Evolutionary conservation across 2,797 vertebrate genomes (phyloP).

Genomic region (Leuciscus waleckii): DNA sequence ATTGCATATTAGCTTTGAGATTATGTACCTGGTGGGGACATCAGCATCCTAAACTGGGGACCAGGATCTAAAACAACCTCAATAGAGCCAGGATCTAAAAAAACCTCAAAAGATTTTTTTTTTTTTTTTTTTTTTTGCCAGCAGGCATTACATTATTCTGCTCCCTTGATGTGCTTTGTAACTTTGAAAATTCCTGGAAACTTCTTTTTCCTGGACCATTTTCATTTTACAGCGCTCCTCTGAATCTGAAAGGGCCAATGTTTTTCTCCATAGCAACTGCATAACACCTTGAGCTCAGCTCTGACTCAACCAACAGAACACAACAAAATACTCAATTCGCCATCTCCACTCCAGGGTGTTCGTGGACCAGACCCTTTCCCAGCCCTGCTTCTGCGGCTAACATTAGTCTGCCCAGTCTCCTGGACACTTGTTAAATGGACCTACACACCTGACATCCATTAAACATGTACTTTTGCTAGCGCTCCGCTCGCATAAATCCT

Average conservation of each 20-base stretch:
- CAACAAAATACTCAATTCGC: conserved; percentile 72
- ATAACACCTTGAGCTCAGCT: conserved; percentile 78
- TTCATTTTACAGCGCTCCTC: conserved; percentile 79
- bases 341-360: conserved; percentile 73
- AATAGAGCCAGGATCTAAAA: too few relatives aligned
- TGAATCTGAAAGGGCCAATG: conserved; percentile 72
- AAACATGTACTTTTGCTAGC: conserved; percentile 28
- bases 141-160: conserved; percentile 72
- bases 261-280: conserved; percentile 84
- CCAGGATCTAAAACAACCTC: background rate
- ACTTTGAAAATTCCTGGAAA: conserved; percentile 78
- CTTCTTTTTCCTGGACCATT: conserved; percentile 79
- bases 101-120: background rate
- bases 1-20: background rate
- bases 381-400: conserved; percentile 68
- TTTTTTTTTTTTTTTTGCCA: conserved; percentile 23
- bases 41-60: background rate
- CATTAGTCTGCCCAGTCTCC: conserved; percentile 54
- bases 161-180: conserved; percentile 77
- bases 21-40: background rate
- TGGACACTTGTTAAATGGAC: conserved; percentile 10
- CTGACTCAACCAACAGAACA: conserved; percentile 84
- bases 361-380: conserved; percentile 60
- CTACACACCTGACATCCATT: conserved; percentile 52
- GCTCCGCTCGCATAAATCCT: background rate